These are phyloP conservation scores for Myiagra hebetior DNA, from an alignment of 2,113 vertebrate species.

Conservation along the genomic window DNA sequence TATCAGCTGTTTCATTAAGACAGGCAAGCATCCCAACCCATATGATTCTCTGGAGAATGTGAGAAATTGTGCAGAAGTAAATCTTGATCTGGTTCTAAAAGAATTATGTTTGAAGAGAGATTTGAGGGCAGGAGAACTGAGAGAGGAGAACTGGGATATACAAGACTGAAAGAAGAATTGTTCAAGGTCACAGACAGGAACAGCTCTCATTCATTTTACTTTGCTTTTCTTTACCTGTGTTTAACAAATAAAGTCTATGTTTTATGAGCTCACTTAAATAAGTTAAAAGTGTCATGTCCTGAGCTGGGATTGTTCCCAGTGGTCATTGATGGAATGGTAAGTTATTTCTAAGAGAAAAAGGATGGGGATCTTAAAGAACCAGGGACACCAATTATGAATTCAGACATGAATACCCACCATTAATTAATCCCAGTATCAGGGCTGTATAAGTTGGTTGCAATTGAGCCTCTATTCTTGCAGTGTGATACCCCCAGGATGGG, in stretches of 20 bases:
- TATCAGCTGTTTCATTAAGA: not conserved
- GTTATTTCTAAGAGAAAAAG: not conserved
- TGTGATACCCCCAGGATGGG: not conserved
- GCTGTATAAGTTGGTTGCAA: not conserved
- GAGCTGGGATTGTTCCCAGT: not conserved
- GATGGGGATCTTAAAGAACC: not conserved
- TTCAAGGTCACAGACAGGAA: not conserved
- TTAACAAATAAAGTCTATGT: not conserved
- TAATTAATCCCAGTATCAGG: not conserved
- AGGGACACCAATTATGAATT: not conserved
- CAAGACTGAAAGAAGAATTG: not conserved
- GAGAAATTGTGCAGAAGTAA: not conserved
- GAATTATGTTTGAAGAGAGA: not conserved
- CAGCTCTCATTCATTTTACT: not conserved
- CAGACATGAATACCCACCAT: not conserved
- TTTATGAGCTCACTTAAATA: not conserved
- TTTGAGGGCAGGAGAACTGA: not conserved
- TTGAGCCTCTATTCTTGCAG: not conserved
- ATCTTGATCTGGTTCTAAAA: not conserved
- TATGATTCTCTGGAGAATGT: not conserved
- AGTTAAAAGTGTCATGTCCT: not conserved
- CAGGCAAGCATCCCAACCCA: not conserved
- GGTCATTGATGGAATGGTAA: not conserved
- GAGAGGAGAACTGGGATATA: not conserved
- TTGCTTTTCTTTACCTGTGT: not conserved